Evolutionary conservation across 2,797 vertebrate genomes (phyloP), one percentile per base, ranked within the genome.

Genomic region (Macrochelys suwanniensis): DNA sequence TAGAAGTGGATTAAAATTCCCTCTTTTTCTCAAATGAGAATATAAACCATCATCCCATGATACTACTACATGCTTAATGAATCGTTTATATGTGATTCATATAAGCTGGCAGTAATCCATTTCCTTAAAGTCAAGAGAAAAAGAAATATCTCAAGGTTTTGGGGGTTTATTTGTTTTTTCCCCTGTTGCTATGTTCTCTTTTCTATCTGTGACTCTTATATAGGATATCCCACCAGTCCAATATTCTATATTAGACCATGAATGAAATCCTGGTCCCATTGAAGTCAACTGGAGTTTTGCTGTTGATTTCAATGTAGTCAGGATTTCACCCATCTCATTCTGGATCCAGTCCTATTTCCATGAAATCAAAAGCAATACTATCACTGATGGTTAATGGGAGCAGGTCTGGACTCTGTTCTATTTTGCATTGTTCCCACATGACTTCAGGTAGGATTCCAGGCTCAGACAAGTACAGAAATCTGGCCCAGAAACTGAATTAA

Each of bases 311-410:
- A 68, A 19, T n/a, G 61, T 13, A 7, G 28, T 31, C 12, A 61
- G 59, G 33, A 68, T 37, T 68, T 68, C 61, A 68, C 16, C 17
- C 17, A 19, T 68, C 33, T 65, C 13, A n/a, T 68, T n/a, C 61
- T 68, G 61, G 16, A 68, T 89, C 84, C 8, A 80, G 8, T 56
- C 3, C 15, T 23, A 25, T 6, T 80, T 92, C 37, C 28, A 11
- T 53, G n/a, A 4, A 68, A 57, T n/a, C 7, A 79, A 89, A 83
- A 33, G 3, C 4, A 85, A 88, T 31, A 61, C 47, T 68, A 19
- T n/a, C 16, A 71, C 50, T 85, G 61, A 31, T 3, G 17, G 57
- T 2, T 42, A 88, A 1, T 0, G 0, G 71, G 31, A 89, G 33
- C 9, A 82, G 5, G 2, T 8, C 45, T 82, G 57, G 5, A 45